phyloP scores from a whole-genome alignment of 2,888 invertebrate genomes.

The Idaea dimidiata region DNA sequence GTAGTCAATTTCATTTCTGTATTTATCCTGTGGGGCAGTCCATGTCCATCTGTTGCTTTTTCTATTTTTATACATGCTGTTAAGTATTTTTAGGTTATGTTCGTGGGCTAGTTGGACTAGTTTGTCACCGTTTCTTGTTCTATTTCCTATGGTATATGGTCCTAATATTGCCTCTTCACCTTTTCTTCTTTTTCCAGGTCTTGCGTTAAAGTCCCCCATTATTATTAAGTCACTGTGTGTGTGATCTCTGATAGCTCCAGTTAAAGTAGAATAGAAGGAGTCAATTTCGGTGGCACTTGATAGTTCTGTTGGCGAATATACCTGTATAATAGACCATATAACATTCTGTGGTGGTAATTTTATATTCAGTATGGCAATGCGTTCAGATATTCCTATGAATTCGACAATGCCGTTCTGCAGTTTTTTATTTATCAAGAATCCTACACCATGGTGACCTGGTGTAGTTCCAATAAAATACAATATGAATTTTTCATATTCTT shows the following conservation, averaged over 20 bases:
- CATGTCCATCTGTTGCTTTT: slow-evolving; percentile 15
- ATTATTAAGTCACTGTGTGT: slow-evolving; percentile 14
- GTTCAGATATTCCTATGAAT: neutral
- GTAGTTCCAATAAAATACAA: slow-evolving; percentile 5
- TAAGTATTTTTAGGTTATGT: slow-evolving; percentile 24
- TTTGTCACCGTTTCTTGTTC: slow-evolving; percentile 29
- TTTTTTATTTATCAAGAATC: slow-evolving; percentile 8
- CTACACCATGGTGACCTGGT: slow-evolving; percentile 11
- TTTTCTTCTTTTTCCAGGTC: slow-evolving; percentile 18
- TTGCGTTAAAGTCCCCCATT: too few species aligned
- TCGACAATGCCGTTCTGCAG: slow-evolving; percentile 5
- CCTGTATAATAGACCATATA: slow-evolving; percentile 17
- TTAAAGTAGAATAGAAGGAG: slow-evolving; percentile 13
- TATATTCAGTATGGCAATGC: slow-evolving; percentile 12
- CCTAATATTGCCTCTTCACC: slow-evolving; percentile 21
- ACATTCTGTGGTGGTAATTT: slow-evolving; percentile 10
- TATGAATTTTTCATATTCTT: slow-evolving; percentile 9
- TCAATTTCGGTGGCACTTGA: slow-evolving; percentile 16
- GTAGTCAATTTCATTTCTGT: slow-evolving; percentile 21
- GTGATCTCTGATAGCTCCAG: neutral
- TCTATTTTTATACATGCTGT: slow-evolving; percentile 21
- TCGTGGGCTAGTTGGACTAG: slow-evolving; percentile 20
- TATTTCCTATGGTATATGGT: slow-evolving; percentile 16
- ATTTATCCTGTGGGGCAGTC: slow-evolving; percentile 10
- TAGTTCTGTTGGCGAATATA: slow-evolving; percentile 21